Evolutionary conservation across 2,888 invertebrate species (phyloP), one percentile per base, ranked within the genome.

Genomic region (Dynastes grantii): DNA sequence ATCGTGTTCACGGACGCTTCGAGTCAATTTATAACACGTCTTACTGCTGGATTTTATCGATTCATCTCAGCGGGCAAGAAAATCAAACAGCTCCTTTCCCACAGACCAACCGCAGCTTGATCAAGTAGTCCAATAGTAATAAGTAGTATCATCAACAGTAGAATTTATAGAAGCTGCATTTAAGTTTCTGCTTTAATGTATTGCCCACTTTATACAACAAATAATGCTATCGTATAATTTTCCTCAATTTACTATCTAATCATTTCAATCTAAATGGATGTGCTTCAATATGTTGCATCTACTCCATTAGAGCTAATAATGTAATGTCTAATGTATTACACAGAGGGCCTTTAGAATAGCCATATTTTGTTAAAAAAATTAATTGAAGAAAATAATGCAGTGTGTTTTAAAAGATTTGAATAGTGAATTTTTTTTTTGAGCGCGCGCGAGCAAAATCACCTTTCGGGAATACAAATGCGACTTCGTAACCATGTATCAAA

Each of bases 21-120:
- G 6, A 5, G 4, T 63, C 32, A 63, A 55, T 55, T 55, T 55
- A 22, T 22, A 13, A 1, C 13, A 11, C n/a, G 55, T 63, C 63
- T 63, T 32, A 32, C 63, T 29, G 63, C 32, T 4, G 32, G 11
- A 29, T 63, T 32, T 63, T 63, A 63, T 63, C 63, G 63, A 63
- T 63, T 63, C 63, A 1, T 63, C 11, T 29, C 5, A 63, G 29
- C 63, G 29, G 32, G 9, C 29, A 13, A 63, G 32, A 63, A 11
- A 63, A 63, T 63, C 63, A 63, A 32, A 32, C 63, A 63, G 32
- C 29, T 32, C 29, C 27, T 63, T 22, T 63, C 32, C 32, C 32
- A 32, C 63, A 29, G 13, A 29, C 63, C 13, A 4, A n/a, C 63
- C 63, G 32, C 63, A 63, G 32, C 63, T 63, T 63, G 63, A 63